Conservation (phyloP, 2,113 vertebrate species). For the Aleadryas rufinucha region DNA sequence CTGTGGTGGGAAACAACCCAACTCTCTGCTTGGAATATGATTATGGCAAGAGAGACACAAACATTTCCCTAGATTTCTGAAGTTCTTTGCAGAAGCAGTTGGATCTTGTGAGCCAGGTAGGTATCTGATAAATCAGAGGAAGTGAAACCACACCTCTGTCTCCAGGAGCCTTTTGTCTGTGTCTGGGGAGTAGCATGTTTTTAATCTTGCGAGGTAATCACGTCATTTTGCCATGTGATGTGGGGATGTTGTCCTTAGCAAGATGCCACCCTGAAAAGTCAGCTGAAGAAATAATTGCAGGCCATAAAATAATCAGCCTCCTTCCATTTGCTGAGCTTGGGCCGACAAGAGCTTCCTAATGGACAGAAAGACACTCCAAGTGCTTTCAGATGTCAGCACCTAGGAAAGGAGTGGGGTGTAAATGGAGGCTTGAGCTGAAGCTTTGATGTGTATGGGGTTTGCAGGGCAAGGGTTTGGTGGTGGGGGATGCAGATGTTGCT, state of each 20-base stretch:
- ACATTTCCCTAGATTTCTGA: not conserved
- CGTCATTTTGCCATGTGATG: not conserved
- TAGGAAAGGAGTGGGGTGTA: not conserved
- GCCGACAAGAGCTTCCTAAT: slow-evolving; percentile 7
- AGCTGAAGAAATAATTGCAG: not conserved
- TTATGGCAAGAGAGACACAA: not conserved
- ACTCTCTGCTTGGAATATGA: not conserved
- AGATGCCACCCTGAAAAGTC: not conserved
- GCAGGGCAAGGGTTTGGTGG: not conserved
- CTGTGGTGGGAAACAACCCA: not conserved
- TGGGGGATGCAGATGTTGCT: not conserved
- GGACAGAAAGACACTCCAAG: not conserved
- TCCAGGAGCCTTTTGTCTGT: not conserved
- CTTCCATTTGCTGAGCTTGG: slow-evolving; percentile 1
- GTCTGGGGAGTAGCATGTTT: not conserved
- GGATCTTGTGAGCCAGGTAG: not conserved
- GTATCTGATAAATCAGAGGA: not conserved
- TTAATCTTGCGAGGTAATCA: not conserved
- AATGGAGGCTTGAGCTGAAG: slow-evolving; percentile 3
- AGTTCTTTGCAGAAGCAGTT: not conserved
- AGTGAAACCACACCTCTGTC: not conserved
- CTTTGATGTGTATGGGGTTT: not conserved
- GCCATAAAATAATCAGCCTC: not conserved
- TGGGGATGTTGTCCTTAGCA: not conserved
- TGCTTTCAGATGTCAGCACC: slow-evolving; percentile 20